These are phyloP conservation scores for Hypsopygia costalis DNA, from an alignment of 2,888 invertebrate genomes.

Conservation along the genomic window DNA sequence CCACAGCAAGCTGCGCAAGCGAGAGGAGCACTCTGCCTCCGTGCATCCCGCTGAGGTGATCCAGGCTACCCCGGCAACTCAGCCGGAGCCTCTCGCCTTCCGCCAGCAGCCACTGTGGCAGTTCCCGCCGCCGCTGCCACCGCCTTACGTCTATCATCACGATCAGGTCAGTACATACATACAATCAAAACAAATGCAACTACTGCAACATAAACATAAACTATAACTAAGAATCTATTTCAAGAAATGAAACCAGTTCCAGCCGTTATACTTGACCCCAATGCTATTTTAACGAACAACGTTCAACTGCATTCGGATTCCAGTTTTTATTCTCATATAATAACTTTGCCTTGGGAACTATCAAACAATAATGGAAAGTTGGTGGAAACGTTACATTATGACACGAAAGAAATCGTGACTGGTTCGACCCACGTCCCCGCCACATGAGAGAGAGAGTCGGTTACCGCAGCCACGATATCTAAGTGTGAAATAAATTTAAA, in stretches of 20 bases:
- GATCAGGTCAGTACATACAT: constrained; percentile 86
- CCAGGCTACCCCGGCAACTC: constrained; percentile 73
- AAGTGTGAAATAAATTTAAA: constrained; percentile 75
- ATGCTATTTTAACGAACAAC: constrained; percentile 45
- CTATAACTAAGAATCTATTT: constrained; percentile 34
- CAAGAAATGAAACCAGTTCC: constrained; percentile 48
- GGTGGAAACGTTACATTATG: constrained; percentile 44
- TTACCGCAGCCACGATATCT: constrained; percentile 56
- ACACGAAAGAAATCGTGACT: constrained; percentile 69
- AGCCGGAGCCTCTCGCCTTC: constrained; percentile 81
- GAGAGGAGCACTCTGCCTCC: constrained; percentile 88
- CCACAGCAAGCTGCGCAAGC: constrained; percentile 93
- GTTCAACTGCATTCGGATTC: constrained; percentile 40
- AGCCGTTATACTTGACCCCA: constrained; percentile 68
- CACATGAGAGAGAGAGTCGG: constrained; percentile 68
- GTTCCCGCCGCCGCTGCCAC: constrained; percentile 89
- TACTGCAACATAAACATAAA: constrained; percentile 21
- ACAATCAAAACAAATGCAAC: constrained; percentile 12
- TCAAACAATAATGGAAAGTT: constrained; percentile 54
- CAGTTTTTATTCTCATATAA: constrained; percentile 26
- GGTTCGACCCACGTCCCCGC: constrained; percentile 63
- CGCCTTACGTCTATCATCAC: constrained; percentile 87
- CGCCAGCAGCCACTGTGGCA: constrained; percentile 89
- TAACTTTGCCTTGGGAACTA: constrained; percentile 28
- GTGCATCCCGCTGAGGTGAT: constrained; percentile 85